These are phyloP conservation scores for Glaucomys volans DNA, from an alignment of 2,113 vertebrate genomes.

Conservation along the genomic window DNA sequence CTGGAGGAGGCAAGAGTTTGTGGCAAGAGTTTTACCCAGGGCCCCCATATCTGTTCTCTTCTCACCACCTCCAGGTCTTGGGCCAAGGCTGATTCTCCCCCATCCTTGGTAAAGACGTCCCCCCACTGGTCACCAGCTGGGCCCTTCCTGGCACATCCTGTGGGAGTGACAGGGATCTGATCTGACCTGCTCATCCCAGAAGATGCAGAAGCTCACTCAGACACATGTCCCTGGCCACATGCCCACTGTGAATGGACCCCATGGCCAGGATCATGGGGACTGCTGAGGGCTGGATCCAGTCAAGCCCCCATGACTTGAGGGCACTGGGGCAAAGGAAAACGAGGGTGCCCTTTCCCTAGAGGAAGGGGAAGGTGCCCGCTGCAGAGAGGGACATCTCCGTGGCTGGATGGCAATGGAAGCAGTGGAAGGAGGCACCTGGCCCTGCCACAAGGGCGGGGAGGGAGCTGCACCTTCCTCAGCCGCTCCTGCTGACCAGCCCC, in stretches of 20 bases:
- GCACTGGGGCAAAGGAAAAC: too few relatives aligned
- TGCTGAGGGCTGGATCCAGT: neutral
- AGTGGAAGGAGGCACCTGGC: too few relatives aligned
- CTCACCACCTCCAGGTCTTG: neutral
- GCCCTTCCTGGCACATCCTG: accelerated
- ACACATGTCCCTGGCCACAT: accelerated
- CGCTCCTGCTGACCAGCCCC: neutral
- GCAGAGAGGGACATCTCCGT: neutral
- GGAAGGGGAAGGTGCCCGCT: accelerated
- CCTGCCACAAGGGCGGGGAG: neutral
- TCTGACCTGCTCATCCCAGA: too few relatives aligned
- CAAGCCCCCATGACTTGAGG: neutral
- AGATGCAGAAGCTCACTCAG: too few relatives aligned
- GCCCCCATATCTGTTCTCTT: neutral
- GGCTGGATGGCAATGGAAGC: accelerated
- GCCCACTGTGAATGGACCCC: accelerated
- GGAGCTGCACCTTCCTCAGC: too few relatives aligned
- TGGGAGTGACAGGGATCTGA: accelerated
- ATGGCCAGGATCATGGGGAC: neutral
- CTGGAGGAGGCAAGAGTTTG: neutral
- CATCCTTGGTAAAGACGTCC: accelerated
- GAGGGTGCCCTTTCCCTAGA: neutral
- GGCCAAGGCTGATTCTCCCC: neutral
- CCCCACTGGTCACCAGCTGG: too few relatives aligned
- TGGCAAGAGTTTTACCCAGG: neutral